Evolutionary conservation across 1,140 invertebrate genomes (phyloP).

Genomic region (Nephotettix cincticeps): DNA sequence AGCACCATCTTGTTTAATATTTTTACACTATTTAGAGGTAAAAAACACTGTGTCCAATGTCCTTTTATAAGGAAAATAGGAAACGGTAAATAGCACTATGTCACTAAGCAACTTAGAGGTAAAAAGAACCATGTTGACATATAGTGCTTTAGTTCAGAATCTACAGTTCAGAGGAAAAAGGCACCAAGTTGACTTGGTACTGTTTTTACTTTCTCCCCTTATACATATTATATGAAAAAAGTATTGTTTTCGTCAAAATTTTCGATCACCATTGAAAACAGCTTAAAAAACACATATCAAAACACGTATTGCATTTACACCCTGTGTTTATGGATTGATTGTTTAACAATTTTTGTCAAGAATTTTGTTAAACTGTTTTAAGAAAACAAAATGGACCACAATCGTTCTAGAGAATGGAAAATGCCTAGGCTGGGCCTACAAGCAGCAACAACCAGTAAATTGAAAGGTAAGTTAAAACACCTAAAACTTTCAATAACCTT

Average conservation of each 20-base stretch:
- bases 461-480: not conserved
- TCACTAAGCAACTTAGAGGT: constrained; percentile 11
- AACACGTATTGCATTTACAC: not conserved
- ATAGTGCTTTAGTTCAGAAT: constrained; percentile 7
- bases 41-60: not conserved
- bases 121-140: constrained; percentile 1
- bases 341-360: not conserved
- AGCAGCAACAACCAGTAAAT: not conserved
- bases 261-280: no score
- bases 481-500: not conserved
- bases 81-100: constrained; percentile 7
- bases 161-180: not conserved
- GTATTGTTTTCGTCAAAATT: not conserved
- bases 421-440: not conserved
- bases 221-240: not conserved
- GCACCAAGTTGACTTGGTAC: constrained; percentile 12
- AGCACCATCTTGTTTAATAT: constrained; percentile 3
- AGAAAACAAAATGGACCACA: not conserved
- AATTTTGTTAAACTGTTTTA: constrained; percentile 7
- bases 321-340: not conserved
- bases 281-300: not conserved
- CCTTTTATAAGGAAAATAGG: not conserved
- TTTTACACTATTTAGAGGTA: constrained; percentile 3
- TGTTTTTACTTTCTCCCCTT: not conserved
- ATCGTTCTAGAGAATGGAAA: constrained; percentile 12